Base-by-base conservation (phyloP, 2,888 invertebrate species). In the Monoplex corrugatus region DNA sequence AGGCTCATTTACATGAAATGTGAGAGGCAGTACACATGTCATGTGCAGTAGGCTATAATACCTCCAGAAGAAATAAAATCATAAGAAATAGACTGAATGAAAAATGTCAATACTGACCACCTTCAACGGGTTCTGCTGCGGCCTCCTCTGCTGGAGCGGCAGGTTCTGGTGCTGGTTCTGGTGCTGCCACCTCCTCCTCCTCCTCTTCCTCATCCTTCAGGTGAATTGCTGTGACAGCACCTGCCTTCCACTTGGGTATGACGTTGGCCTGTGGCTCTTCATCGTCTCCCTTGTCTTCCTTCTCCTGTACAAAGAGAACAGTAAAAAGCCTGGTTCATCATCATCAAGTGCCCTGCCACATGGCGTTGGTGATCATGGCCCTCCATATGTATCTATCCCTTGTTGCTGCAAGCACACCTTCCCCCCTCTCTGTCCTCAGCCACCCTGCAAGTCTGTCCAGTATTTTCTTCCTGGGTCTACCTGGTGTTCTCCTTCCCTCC, bases 211-310 rank as follows among this genome's bases (percentile, higher is more conserved):
- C 94, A 13, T 95, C 93, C 80, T 94, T 93, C n/a, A 95, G 91
- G 38, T 93, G 93, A 85, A 96, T 94, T 57, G 94, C 94, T 32
- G 95, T 95, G 68, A 95, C 94, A 38, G 90, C 91, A 35, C 95
- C 94, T 35, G 96, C 95, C 90, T 95, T 95, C 96, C 96, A 96
- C 90, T 95, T 95, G 32, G 95, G 93, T 13, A 95, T 92, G 28
- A 95, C 92, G 88, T 93, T 93, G 13, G 93, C 92, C 85, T 92
- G 92, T 6, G 92, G 92, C 82, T 96, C 96, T 85, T 95, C 94
- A 50, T 94, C 94, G 40, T 94, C 94, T 32, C 87, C 90, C 83
- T 90, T 92, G 35, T 95, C 95, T 85, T 95, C 95, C 83, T 93
- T 93, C 63, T 94, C 93, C 92, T 93, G 75, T 40, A 87, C 40